phyloP scores from a whole-genome alignment of 2,888 invertebrate species.

The Vesta saturnalis region DNA sequence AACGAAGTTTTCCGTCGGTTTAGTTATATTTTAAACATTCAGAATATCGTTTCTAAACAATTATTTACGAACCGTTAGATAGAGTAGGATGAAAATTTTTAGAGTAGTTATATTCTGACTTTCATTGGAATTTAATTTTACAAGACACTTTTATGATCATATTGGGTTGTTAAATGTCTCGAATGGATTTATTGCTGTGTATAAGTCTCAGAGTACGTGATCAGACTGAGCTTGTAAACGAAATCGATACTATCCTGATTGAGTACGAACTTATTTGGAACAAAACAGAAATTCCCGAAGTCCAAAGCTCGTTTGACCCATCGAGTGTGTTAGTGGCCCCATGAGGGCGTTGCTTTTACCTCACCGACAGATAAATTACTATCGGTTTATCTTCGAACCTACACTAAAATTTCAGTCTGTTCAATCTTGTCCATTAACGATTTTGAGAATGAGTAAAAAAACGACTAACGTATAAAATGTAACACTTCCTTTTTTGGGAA shows the following conservation, averaged over 20 bases:
- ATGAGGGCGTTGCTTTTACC: slow-evolving; percentile 36
- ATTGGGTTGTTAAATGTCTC: slow-evolving; percentile 23
- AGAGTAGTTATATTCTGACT: background rate
- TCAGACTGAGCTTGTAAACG: slow-evolving; percentile 26
- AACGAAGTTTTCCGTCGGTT: no score
- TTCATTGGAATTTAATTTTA: slow-evolving; percentile 24
- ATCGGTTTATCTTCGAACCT: slow-evolving; percentile 31
- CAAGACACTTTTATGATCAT: slow-evolving; percentile 19
- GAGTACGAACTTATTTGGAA: slow-evolving; percentile 35
- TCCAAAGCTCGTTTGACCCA: slow-evolving; percentile 39
- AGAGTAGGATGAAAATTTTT: background rate
- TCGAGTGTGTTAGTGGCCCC: slow-evolving; percentile 36
- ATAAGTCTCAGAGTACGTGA: slow-evolving; percentile 31
- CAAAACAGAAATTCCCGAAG: slow-evolving; percentile 40
- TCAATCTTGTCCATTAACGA: slow-evolving; percentile 25
- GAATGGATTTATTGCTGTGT: slow-evolving; percentile 32
- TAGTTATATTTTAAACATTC: background rate
- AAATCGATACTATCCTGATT: slow-evolving; percentile 35
- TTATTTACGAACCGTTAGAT: background rate
- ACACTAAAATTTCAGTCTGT: slow-evolving; percentile 30
- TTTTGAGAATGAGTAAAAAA: no score
- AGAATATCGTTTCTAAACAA: background rate
- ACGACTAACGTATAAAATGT: no score
- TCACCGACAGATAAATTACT: slow-evolving; percentile 36
- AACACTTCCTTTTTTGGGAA: slow-evolving; percentile 19